A percentile compares a stretch with the other conserved stretches of the same genome.
phyloP scores from a whole-genome alignment of 2,113 vertebrate genomes.

The Donacobius atricapilla region DNA sequence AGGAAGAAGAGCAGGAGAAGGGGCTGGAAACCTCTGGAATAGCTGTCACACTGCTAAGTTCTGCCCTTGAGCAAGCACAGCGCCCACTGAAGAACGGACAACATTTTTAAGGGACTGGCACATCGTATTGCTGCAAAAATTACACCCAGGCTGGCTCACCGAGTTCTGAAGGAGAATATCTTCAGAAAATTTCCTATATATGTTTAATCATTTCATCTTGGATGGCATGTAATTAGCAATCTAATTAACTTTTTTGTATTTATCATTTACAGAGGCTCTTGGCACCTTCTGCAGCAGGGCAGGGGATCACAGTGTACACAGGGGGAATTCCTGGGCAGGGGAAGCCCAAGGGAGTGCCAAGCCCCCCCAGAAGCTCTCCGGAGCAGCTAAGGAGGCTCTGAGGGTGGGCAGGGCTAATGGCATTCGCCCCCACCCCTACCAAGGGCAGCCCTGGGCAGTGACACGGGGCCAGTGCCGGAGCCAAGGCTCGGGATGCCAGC shows the following conservation, averaged over 20 bases:
- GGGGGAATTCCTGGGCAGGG: not conserved
- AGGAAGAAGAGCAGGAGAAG: not conserved
- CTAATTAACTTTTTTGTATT: not conserved
- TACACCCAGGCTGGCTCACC: not conserved
- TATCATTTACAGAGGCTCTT: not conserved
- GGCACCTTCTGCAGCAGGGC: not conserved
- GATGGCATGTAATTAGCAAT: constrained; percentile 13
- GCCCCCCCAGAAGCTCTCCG: not conserved
- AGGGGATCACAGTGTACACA: accelerated
- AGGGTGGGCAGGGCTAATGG: too few relatives aligned
- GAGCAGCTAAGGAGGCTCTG: not conserved
- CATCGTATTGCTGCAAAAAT: not conserved
- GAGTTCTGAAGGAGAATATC: not conserved
- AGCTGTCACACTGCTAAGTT: not conserved
- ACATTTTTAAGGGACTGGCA: not conserved
- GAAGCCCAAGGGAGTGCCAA: not conserved
- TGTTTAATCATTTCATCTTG: not conserved
- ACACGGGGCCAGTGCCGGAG: not conserved
- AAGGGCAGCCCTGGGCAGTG: not conserved
- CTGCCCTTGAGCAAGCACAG: not conserved
- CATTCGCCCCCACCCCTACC: not conserved
- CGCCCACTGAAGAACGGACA: not conserved
- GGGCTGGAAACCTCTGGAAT: not conserved
- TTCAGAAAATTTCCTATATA: constrained; percentile 4
- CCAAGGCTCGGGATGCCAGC: not conserved